Evolutionary conservation across 2,113 vertebrate species (phyloP), one percentile per base, ranked within the genome.

Genomic region (Centropus bengalensis): DNA sequence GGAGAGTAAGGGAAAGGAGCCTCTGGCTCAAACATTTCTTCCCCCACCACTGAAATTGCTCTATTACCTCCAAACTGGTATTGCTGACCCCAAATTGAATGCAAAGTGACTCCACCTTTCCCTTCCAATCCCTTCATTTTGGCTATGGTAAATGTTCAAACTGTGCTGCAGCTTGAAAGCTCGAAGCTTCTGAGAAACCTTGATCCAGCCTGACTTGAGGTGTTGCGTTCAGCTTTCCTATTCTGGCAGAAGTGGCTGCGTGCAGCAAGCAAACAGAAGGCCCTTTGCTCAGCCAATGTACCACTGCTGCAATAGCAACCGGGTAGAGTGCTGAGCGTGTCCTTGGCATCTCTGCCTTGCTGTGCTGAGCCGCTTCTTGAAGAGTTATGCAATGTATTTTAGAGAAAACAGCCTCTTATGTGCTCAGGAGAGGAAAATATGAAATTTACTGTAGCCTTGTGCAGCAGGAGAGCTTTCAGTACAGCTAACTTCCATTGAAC

Each of bases 11-110:
- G 6, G 5, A 67, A 62, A 2, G 16, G 28, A 47, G 17, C 5
- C 24, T 24, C 24, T 47, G 12, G 6, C 3, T 75, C 36, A 62
- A 9, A 60, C 3, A 4, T 30, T 73, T 64, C 5, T 84, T 12
- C 5, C 8, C 0, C 3, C 1, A 6, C 9, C 4, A 24, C 33
- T 11, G 8, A 10, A 47, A 52, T n/a, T 44, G 15, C 14, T 59
- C 33, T 62, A 1, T 36, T 92, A n/a, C 6, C 16, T 89, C 20
- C 18, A 62, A 54, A 56, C 22, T 4, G 4, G 14, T 42, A 49
- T 78, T 78, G 2, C 30, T 51, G 22, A 12, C 17, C 5, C 22
- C 38, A 49, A 49, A 24, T 1, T 40, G 36, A 78, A 14, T 12
- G 18, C 9, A 20, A 3, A 17, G 11, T 7, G 5, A 49, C 5